Conservation (phyloP, 2,113 vertebrate species). For the Urocitellus parryii region DNA sequence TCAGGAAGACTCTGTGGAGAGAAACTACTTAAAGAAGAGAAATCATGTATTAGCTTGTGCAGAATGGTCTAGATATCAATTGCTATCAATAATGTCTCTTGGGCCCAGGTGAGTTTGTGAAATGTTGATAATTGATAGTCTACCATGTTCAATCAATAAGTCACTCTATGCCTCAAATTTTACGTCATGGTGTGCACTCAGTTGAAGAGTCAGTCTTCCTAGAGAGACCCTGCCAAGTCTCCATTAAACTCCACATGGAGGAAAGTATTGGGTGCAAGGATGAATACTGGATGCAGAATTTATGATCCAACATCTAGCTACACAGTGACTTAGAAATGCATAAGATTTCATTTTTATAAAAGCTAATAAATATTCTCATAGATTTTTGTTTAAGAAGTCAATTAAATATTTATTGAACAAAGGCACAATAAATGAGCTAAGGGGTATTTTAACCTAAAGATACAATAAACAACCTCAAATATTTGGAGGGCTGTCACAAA, state of each 20-base stretch:
- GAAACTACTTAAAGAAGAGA: background rate
- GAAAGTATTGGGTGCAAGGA: background rate
- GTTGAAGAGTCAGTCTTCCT: background rate
- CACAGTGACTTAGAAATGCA: background rate
- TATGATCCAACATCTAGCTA: background rate
- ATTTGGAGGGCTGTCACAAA: background rate
- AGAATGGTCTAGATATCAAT: background rate
- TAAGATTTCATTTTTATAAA: background rate
- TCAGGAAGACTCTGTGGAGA: background rate
- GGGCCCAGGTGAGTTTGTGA: background rate
- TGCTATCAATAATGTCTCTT: background rate
- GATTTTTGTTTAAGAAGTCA: conserved; percentile 2
- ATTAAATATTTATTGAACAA: conserved; percentile 79
- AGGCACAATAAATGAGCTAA: conserved; percentile 60
- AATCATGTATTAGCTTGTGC: background rate
- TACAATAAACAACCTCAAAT: background rate
- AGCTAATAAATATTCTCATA: background rate
- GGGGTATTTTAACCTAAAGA: conserved; percentile 3
- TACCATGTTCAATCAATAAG: too few relatives aligned
- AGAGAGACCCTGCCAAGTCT: background rate
- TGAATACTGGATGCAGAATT: background rate
- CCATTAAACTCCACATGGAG: background rate
- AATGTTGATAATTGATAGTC: background rate
- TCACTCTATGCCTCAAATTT: background rate
- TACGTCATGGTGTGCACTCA: background rate